These are phyloP conservation scores for Cyprinodon brontotheroides DNA, from an alignment of 2,113 vertebrate species.

Conservation along the genomic window DNA sequence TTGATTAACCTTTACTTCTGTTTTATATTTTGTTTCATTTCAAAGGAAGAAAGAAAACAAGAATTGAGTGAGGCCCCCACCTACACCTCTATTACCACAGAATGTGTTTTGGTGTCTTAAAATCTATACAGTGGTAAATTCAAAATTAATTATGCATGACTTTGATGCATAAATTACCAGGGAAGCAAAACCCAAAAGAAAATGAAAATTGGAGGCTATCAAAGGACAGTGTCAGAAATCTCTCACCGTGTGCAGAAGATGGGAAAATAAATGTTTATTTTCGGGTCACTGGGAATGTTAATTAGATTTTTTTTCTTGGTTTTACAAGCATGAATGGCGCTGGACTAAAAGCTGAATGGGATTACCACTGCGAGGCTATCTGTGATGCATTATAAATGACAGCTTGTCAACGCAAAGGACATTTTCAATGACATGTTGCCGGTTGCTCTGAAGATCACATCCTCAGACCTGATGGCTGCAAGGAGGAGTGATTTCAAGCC, in stretches of 20 bases:
- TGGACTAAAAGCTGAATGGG: conserved; percentile 66
- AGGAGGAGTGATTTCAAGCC: conserved; percentile 25
- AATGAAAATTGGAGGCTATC: conserved; percentile 79
- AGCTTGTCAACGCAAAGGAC: conserved; percentile 77
- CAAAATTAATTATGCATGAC: conserved; percentile 86
- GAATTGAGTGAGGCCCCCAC: conserved; percentile 64
- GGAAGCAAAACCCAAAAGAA: conserved; percentile 52
- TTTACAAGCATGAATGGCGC: conserved; percentile 65
- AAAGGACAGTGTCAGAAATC: conserved; percentile 77
- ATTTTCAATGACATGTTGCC: conserved; percentile 75
- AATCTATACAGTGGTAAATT: conserved; percentile 81
- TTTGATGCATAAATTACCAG: conserved; percentile 80
- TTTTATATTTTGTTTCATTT: conserved; percentile 15
- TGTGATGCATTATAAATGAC: conserved; percentile 84
- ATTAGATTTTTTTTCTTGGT: conserved; percentile 78
- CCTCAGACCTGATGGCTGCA: conserved; percentile 25
- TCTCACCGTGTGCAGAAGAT: conserved; percentile 63
- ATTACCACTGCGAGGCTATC: conserved; percentile 66
- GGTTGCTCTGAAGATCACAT: conserved; percentile 59
- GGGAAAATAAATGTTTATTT: conserved; percentile 82
- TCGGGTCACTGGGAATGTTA: conserved; percentile 89
- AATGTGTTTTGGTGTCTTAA: conserved; percentile 78
- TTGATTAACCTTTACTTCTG: conserved; percentile 6
- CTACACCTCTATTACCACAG: conserved; percentile 75
- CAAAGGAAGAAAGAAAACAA: conserved; percentile 24